Evolutionary conservation across 2,797 vertebrate genomes (phyloP).

Genomic region (Neosilurus hyrtlii): DNA sequence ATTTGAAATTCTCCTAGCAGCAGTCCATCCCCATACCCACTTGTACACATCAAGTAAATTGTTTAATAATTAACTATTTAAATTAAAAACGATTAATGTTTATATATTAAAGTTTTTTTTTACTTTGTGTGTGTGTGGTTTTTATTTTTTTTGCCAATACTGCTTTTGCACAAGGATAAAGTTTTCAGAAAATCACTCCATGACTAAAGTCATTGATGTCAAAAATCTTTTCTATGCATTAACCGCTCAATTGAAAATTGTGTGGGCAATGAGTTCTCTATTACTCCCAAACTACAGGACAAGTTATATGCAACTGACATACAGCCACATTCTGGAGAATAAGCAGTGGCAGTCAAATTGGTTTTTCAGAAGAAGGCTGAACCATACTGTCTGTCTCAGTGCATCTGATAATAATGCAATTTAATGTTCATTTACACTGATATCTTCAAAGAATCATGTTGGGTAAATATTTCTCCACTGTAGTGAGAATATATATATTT

Average conservation of each 20-base stretch:
- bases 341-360: neutral
- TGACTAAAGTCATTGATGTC: neutral
- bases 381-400: neutral
- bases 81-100: neutral
- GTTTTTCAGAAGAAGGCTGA: neutral
- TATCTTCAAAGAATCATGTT: neutral
- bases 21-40: neutral
- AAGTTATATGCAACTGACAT: neutral
- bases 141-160: neutral
- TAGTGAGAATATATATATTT: neutral
- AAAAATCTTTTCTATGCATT: neutral
- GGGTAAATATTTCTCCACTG: neutral
- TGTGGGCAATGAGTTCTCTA: neutral
- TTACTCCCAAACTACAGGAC: neutral
- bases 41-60: neutral
- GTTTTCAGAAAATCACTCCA: neutral
- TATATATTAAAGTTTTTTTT: too few relatives aligned
- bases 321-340: neutral
- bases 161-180: neutral
- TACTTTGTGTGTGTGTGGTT: too few relatives aligned
- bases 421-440: neutral
- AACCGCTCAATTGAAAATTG: neutral
- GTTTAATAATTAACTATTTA: neutral
- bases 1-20: slow-evolving; percentile 33
- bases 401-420: neutral